phyloP scores from a whole-genome alignment of 2,797 vertebrate genomes.

The Lateolabrax maculatus region DNA sequence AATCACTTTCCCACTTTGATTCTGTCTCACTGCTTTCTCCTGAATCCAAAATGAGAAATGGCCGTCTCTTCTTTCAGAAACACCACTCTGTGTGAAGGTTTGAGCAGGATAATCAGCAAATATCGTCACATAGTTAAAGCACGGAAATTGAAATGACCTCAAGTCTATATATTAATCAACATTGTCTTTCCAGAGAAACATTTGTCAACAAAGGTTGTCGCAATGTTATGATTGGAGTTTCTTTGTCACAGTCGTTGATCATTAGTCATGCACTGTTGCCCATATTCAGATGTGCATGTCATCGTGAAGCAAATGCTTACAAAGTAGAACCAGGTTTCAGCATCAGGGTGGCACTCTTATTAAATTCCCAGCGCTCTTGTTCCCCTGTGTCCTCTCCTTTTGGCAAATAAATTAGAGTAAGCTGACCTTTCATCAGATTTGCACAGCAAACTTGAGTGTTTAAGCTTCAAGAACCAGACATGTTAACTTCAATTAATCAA shows the following conservation, averaged over 20 bases:
- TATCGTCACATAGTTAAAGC: background rate
- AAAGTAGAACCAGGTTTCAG: slow-evolving; percentile 59
- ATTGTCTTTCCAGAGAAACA: slow-evolving; percentile 20
- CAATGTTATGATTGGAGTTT: slow-evolving; percentile 28
- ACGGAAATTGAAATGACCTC: background rate
- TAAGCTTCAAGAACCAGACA: slow-evolving; percentile 63
- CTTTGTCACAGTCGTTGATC: slow-evolving; percentile 54
- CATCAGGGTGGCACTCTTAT: slow-evolving; percentile 60
- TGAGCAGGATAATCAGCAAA: background rate
- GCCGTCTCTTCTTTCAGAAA: background rate
- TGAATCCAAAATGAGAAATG: slow-evolving; percentile 50
- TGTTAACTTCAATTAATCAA: slow-evolving; percentile 76
- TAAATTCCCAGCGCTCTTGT: slow-evolving; percentile 57
- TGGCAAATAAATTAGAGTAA: slow-evolving; percentile 73
- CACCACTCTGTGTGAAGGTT: background rate
- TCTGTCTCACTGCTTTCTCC: slow-evolving; percentile 40
- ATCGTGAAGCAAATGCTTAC: slow-evolving; percentile 36
- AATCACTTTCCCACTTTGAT: slow-evolving; percentile 66
- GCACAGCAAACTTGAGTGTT: slow-evolving; percentile 59
- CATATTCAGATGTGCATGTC: slow-evolving; percentile 25
- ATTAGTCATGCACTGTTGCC: slow-evolving; percentile 58
- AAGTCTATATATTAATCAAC: slow-evolving; percentile 9
- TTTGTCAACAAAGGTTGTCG: slow-evolving; percentile 52
- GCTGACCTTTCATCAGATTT: slow-evolving; percentile 76
- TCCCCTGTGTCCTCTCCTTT: slow-evolving; percentile 67